Evolutionary conservation across 2,113 vertebrate species (phyloP).

Genomic region (Gulo gulo): DNA sequence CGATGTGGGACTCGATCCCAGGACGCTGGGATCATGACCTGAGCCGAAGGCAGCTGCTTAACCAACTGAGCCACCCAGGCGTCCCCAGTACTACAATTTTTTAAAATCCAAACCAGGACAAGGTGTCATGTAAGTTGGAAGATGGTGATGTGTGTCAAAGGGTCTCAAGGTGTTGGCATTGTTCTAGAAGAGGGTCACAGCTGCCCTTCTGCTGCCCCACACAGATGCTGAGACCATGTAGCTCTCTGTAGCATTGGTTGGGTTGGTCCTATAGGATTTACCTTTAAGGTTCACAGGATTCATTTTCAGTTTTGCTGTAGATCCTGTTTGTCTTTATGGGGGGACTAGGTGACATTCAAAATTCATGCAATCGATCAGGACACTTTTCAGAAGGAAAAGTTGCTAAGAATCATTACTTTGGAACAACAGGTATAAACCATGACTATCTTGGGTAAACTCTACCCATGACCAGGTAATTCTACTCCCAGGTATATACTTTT

Average conservation of each 20-base stretch:
- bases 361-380: background rate
- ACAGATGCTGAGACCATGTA: fast-evolving
- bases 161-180: fast-evolving
- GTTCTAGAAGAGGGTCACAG: background rate
- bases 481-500: background rate
- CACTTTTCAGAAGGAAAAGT: background rate
- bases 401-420: background rate
- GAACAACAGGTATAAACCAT: too few relatives aligned
- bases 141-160: background rate
- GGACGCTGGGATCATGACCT: too few relatives aligned
- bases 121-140: background rate
- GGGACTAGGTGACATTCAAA: background rate
- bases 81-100: background rate
- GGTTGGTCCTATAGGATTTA: background rate
- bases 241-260: background rate
- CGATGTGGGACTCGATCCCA: too few relatives aligned
- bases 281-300: background rate
- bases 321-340: background rate
- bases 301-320: background rate
- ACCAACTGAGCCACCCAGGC: too few relatives aligned
- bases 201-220: too few relatives aligned
- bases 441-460: background rate
- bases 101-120: background rate
- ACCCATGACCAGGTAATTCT: background rate
- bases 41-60: too few relatives aligned